These are phyloP conservation scores for Scatophagus argus DNA, from an alignment of 2,113 vertebrate species.

Conservation along the genomic window DNA sequence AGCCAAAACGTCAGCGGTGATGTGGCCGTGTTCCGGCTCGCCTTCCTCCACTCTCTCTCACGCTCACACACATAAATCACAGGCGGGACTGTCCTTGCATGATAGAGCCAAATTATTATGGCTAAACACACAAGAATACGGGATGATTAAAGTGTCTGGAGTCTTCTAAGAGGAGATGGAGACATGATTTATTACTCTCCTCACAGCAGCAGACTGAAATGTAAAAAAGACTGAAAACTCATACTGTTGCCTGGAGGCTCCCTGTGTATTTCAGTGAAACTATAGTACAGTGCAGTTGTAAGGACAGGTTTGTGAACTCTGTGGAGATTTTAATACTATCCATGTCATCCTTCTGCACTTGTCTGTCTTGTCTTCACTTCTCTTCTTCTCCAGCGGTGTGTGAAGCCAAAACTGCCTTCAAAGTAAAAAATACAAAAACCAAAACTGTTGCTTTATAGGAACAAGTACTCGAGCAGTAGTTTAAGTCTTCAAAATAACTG, in stretches of 20 bases:
- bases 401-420: background rate
- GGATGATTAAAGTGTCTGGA: conserved; percentile 80
- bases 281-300: conserved; percentile 19
- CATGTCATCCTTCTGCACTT: background rate
- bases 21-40: conserved; percentile 31
- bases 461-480: background rate
- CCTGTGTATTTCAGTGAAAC: conserved; percentile 16
- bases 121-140: conserved; percentile 80
- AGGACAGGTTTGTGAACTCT: conserved; percentile 10
- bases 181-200: conserved; percentile 77
- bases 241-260: conserved; percentile 35
- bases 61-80: conserved; percentile 77
- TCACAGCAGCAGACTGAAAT: conserved; percentile 67
- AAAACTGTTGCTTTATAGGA: background rate
- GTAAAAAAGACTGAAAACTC: conserved; percentile 49
- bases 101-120: conserved; percentile 83
- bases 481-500: background rate
- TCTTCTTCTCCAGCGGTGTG: background rate
- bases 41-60: conserved; percentile 57
- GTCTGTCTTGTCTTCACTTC: background rate
- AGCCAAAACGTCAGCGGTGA: conserved; percentile 22
- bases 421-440: no score
- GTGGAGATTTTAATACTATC: conserved; percentile 26
- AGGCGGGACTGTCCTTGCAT: conserved; percentile 75
- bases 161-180: conserved; percentile 68